Base-by-base conservation (phyloP, 2,113 vertebrate species). In the Osmerus mordax region DNA sequence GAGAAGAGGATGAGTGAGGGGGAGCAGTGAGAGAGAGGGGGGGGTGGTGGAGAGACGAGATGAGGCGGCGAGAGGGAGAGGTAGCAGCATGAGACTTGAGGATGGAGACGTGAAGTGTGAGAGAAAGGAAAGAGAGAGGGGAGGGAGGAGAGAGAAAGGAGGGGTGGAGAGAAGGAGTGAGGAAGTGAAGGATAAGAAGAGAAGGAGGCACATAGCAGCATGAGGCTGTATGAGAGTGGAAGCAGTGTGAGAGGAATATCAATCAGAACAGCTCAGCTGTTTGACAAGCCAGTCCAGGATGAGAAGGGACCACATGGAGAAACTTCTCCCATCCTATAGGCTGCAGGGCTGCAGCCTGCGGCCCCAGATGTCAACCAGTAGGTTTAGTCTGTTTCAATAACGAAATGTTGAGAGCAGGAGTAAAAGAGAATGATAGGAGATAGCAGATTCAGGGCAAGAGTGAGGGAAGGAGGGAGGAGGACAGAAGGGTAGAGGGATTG, bases 241-340 rank as follows among this genome's bases (percentile, higher is more conserved):
- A 70, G 76, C 72, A 73, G 71, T 74, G 73, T 84, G 82, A 85
- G 80, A 73, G 78, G 81, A 83, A 87, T 85, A 77, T 84, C 80
- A 83, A 87, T 84, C 72, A 64, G 41, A 47, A 76, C 63, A 52
- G 72, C 78, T 83, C 60, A 73, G 71, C 70, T 71, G 79, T 80
- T 83, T 82, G 84, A 84, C 84, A 81, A 74, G 77, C 61, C 77
- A 65, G 64, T 58, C 62, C 47, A 59, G 53, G 28, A 8, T 67
- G 55, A 68, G 56, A 72, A 65, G 67, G 41, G 59, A 66, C 71
- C 76, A 82, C 63, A 32, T 63, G 63, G 69, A 75, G 68, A 65
- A 69, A 77, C 70, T 66, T 59, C 54, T 60, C 62, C 32, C 62
- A 18, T 47, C 41, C 9, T 4, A 36, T 36, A 36, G 32, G 32